A percentile compares a stretch with the other conserved stretches of the same genome.
Evolutionary conservation across 2,888 invertebrate species (phyloP).

Genomic region (Brachycybe producta): DNA sequence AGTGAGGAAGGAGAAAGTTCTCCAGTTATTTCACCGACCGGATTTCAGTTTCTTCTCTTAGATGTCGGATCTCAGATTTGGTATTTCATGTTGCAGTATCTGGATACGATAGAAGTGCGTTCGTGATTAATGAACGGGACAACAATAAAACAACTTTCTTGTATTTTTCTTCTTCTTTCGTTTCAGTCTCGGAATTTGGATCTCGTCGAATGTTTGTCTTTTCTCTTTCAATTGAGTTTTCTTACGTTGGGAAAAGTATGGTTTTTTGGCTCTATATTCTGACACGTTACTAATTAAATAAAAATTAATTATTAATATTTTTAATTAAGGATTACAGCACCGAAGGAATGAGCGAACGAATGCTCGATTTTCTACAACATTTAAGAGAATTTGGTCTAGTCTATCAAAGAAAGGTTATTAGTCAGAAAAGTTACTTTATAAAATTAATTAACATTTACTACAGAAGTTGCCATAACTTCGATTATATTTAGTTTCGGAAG

Average conservation of each 20-base stretch:
- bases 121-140: conserved; percentile 8
- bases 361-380: conserved; percentile 84
- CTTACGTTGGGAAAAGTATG: conserved; percentile 81
- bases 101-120: conserved; percentile 69
- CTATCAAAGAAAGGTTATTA: conserved; percentile 77
- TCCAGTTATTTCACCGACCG: conserved; percentile 79
- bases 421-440: background rate
- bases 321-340: conserved; percentile 73
- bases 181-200: conserved; percentile 55
- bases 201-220: conserved; percentile 81
- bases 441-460: conserved; percentile 1
- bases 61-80: conserved; percentile 90
- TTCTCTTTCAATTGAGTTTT: conserved; percentile 92
- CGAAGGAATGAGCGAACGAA: conserved; percentile 76
- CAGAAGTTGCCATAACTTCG: too few species aligned
- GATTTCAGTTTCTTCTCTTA: conserved; percentile 90
- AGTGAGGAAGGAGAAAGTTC: conserved; percentile 63
- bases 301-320: background rate
- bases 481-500: too few species aligned
- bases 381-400: conserved; percentile 93
- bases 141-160: conserved; percentile 1
- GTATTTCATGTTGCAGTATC: conserved; percentile 92
- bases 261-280: conserved; percentile 19
- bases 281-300: background rate
- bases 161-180: conserved; percentile 10